Percentiles rank a stretch among this genome's conserved stretches.
Evolutionary conservation across 2,888 invertebrate species (phyloP).

Genomic region (Phortica magna): DNA sequence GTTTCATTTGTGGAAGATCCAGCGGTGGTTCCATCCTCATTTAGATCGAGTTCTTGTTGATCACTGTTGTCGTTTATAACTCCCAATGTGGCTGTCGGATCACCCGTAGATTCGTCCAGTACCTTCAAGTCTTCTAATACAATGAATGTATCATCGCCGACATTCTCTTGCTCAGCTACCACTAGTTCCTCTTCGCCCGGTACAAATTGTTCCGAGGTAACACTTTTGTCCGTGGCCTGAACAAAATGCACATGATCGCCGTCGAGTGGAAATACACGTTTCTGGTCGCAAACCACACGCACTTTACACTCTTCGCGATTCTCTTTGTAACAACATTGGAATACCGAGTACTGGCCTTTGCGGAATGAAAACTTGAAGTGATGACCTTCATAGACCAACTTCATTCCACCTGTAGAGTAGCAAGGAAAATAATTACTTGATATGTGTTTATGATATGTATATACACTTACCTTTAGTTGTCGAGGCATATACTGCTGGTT

Average conservation of each 20-base stretch:
- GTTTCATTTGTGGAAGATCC: slow-evolving; percentile 23
- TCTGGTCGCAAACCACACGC: slow-evolving; percentile 73
- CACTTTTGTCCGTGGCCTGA: slow-evolving; percentile 75
- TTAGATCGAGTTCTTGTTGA: not conserved
- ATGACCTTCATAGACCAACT: slow-evolving; percentile 74
- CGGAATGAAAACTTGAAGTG: slow-evolving; percentile 75
- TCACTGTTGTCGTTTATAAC: not conserved
- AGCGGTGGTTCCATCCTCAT: not conserved
- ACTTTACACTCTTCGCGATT: slow-evolving; percentile 74
- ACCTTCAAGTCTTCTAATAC: slow-evolving; percentile 14
- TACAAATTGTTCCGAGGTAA: slow-evolving; percentile 70
- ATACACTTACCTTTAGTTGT: slow-evolving; percentile 70
- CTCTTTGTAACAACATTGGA: slow-evolving; percentile 76
- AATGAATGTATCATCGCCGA: slow-evolving; percentile 2
- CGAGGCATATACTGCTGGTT: slow-evolving; percentile 72
- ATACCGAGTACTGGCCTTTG: slow-evolving; percentile 71
- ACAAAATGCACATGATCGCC: slow-evolving; percentile 75
- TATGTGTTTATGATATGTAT: not conserved
- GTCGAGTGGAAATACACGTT: slow-evolving; percentile 72
- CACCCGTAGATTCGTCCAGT: not conserved
- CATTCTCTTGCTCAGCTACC: slow-evolving; percentile 33
- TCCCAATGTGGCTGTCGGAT: not conserved
- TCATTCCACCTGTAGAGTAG: slow-evolving; percentile 73
- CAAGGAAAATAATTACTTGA: not conserved
- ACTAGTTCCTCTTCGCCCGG: slow-evolving; percentile 53